Base-by-base conservation (phyloP, 1,140 invertebrate genomes). In the Brachionus sp. region DNA sequence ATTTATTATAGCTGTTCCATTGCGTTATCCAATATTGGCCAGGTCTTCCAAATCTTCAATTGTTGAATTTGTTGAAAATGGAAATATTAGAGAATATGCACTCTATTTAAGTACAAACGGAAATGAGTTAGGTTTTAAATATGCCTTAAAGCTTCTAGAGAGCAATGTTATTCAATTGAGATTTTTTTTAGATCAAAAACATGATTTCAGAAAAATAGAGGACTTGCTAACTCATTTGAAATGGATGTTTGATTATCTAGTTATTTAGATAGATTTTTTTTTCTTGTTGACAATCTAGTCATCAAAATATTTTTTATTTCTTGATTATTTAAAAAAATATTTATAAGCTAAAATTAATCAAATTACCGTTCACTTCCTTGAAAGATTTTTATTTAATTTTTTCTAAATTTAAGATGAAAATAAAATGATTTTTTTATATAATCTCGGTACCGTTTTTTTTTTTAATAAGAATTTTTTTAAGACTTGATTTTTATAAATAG, bases 111-210 rank as follows among this genome's bases (percentile, higher is more conserved):
- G 12, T 23, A 80, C 53, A 10, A 57, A 39, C 19, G 12, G 12
- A 9, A 6, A 62, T 10, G 39, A 66, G 9, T 12, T 4, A 6
- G 29, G 13, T 80, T 62, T 80, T 62, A 25, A 33, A 7, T 62
- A 62, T 29, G 77, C 77, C n/a, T 12, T 80, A 12, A 25, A n/a
- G 33, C 50, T 80, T 9, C 16, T 80, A 25, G 39, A 80, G 19
- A 39, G 5, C 33, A 62, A 80, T 80, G 19, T 80, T 16, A n/a
- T 66, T 25, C 77, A 80, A 44, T 44, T 80, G 23, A 80, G 77
- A 42, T 39, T 37, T 37, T 70, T 70, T 4, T 39, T 37, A 16
- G 66, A 70, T 42, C 64, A 9, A 35, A 70, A 70, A 16, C 7
- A 39, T 70, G 16, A 39, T 10, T 39, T 19, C n/a, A 39, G 23